Base-by-base conservation (phyloP, 2,113 vertebrate species). In the Rhabdomys dilectus region DNA sequence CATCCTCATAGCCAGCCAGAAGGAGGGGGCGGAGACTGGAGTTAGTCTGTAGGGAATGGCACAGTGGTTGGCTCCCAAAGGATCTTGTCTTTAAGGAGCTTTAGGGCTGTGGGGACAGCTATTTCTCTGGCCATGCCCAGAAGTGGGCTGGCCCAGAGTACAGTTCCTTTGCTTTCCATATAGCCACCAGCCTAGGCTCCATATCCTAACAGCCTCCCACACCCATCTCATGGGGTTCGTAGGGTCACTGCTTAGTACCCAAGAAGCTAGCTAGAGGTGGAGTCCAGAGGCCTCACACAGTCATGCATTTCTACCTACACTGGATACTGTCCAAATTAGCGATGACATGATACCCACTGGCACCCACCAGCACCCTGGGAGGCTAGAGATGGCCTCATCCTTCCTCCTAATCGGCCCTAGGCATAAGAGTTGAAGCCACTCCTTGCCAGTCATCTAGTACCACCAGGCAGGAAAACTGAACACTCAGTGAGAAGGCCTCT, bases 1-100 rank as follows among this genome's bases (percentile, higher is more conserved):
- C 99, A 0, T 99, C 99, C 98, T 99, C 99, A 19, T 99, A 99
- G 88, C 99, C 99, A 9, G 98, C 99, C 97, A 99, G 96, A 89
- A 99, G 99, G 91, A 99, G 96, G 5, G 99, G 99, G 60, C 98
- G 98, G 21, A 97, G 75, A 88, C 98, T 98, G 7, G 98, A 96
- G 87, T 72, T 88, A 13, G 98, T 98, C 99, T 99, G 98, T 11
- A 68, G 13, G 82, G 77, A 96, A 93, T 0, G 80, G 97, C 87
- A 86, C 21, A 64, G 48, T n/a, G 1, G 39, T 95, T 72, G 95
- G 93, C 51, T 51, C 76, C 0, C 17, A 21, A 78, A 89, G 89
- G 72, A 12, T n/a, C 62, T 84, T 17, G 31, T 19, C 34, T 76
- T 51, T 31, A 66, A 15, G 2, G 29, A 77, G 56, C 58, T 66